Conservation (phyloP, 2,113 vertebrate genomes). For the Vidua macroura region DNA sequence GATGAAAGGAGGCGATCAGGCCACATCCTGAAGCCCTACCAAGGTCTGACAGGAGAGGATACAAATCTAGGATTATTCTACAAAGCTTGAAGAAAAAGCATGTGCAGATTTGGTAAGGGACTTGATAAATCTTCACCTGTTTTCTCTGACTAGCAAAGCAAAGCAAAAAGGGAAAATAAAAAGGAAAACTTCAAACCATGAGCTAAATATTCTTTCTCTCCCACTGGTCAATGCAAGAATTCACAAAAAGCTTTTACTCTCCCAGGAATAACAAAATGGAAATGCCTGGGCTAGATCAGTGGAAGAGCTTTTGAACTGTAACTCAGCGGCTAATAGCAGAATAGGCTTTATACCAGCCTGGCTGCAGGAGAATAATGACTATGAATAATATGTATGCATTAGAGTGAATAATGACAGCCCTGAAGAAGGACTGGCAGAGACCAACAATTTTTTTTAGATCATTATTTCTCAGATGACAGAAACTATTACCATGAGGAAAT, state of each 20-base stretch:
- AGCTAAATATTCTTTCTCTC: background rate
- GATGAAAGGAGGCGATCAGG: background rate
- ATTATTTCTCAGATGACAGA: slow-evolving; percentile 39
- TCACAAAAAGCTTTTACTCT: background rate
- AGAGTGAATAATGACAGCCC: slow-evolving; percentile 1
- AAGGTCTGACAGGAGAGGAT: background rate
- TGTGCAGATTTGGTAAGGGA: background rate
- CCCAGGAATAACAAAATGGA: background rate
- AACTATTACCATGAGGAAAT: background rate
- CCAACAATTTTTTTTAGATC: background rate
- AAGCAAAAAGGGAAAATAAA: background rate
- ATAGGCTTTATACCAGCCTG: background rate
- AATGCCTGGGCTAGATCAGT: background rate
- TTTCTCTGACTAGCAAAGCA: background rate
- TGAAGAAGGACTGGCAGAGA: background rate
- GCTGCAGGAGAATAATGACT: background rate
- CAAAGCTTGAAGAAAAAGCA: background rate
- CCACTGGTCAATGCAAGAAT: background rate
- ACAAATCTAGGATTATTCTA: background rate
- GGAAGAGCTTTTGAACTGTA: background rate
- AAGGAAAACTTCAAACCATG: background rate
- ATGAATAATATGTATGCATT: background rate
- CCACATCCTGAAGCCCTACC: background rate
- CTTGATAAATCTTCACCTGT: background rate
- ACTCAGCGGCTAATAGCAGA: background rate